phyloP scores from a whole-genome alignment of 2,888 invertebrate species.

The Oscheius myriophilus region DNA sequence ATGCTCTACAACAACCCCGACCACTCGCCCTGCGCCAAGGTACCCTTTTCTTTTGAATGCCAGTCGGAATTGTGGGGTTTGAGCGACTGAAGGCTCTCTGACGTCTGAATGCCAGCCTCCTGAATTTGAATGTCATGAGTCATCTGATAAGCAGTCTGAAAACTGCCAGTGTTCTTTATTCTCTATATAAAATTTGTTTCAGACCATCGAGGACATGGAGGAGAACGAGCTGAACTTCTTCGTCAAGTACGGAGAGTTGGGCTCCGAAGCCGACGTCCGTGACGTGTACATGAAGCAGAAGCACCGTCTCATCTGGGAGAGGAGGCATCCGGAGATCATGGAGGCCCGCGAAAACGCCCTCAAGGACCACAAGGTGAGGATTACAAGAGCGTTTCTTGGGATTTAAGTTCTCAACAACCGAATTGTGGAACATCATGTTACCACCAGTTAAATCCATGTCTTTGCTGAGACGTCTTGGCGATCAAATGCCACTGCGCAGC shows the following conservation, averaged over 20 bases:
- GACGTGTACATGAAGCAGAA: constrained; percentile 92
- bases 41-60: constrained; percentile 61
- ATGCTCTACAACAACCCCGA: constrained; percentile 77
- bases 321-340: constrained; percentile 78
- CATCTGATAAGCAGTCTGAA: too few species aligned
- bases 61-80: too few species aligned
- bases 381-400: background rate
- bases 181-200: constrained; percentile 52
- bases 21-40: constrained; percentile 76
- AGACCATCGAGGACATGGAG: constrained; percentile 78
- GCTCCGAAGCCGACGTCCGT: constrained; percentile 80
- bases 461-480: too few species aligned
- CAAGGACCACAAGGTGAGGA: constrained; percentile 52
- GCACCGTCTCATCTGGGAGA: constrained; percentile 96
- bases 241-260: constrained; percentile 95
- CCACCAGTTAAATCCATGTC: too few species aligned
- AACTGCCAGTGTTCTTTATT: constrained; percentile 70
- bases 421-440: background rate
- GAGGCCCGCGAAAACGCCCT: constrained; percentile 57
- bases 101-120: too few species aligned
- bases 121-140: too few species aligned
- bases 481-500: too few species aligned
- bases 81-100: too few species aligned
- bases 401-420: background rate
- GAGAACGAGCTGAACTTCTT: constrained; percentile 87